Evolutionary conservation across 2,113 vertebrate species (phyloP), one percentile per base, ranked within the genome.

Genomic region (Silurus glanis): DNA sequence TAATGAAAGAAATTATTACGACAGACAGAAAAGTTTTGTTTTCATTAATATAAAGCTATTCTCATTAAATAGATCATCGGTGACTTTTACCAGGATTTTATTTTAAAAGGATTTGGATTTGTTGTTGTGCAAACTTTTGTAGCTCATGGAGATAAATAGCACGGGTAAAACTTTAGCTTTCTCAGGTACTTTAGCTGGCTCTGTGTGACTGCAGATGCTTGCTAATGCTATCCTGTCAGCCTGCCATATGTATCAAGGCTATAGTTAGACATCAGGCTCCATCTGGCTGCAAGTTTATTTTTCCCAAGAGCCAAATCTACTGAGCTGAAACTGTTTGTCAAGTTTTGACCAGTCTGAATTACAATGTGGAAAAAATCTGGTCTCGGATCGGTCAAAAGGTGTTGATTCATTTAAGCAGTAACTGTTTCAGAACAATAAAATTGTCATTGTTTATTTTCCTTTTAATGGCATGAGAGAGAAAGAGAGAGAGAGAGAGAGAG

Each of bases 241-340:
- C 51, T 45, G n/a, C 76, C 76, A 80, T 69, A 85, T 80, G 84
- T 80, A 59, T 58, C 62, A 49, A 37, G n/a, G 62, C 28, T 85
- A 80, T 69, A 53, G 59, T 85, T 80, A 67, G 76, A 80, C 25
- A 47, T 62, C 21, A 23, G 13, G 25, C 76, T 47, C 62, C 84
- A 85, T 80, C 84, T 85, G 76, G 25, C 76, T 80, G 51, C 28
- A 45, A n/a, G n/a, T 19, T 49, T 19, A 53, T 45, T 71, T 56
- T 19, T 25, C 76, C 75, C 62, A 14, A n/a, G 61, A 53, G 72
- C 58, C 47, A 0, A 55, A 78, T 37, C 58, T 37, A 66, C 49
- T 6, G 49, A 55, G 61, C 62, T 83, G 81, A 64, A 47, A 85
- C 61, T 64, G 67, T 72, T 59, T 83, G 59, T 47, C 67, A 58